Conservation (phyloP, 2,888 invertebrate genomes). For the Conchocele bisecta region DNA sequence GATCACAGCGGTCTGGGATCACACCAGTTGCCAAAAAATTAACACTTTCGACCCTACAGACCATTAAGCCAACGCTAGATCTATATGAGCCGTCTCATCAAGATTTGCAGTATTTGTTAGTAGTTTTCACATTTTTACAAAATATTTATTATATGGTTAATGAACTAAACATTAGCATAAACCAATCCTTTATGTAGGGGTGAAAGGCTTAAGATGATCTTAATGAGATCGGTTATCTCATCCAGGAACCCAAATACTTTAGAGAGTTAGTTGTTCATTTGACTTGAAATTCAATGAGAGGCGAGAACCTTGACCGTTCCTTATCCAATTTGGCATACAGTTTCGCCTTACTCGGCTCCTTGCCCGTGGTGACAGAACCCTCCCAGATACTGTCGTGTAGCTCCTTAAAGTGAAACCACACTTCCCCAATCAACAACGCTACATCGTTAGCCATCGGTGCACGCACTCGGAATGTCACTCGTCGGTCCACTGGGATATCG, state of each 20-base stretch:
- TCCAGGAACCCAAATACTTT: not conserved
- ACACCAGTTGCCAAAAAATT: too few species aligned
- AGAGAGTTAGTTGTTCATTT: constrained; percentile 46
- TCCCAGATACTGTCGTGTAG: constrained; percentile 75
- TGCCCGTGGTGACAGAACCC: constrained; percentile 71
- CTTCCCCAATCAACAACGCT: constrained; percentile 76
- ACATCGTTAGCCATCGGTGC: constrained; percentile 77
- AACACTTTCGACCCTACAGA: too few species aligned
- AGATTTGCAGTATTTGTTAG: too few species aligned
- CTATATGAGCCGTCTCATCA: too few species aligned
- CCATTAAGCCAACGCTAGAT: too few species aligned
- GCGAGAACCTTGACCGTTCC: constrained; percentile 73
- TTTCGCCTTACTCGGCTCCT: constrained; percentile 66
- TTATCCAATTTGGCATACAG: constrained; percentile 73
- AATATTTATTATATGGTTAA: too few species aligned
- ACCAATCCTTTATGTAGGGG: too few species aligned
- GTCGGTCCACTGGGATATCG: constrained; percentile 70
- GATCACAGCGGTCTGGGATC: too few species aligned
- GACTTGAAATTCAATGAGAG: constrained; percentile 75
- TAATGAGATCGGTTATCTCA: not conserved
- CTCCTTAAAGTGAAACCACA: constrained; percentile 78
- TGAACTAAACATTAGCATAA: too few species aligned
- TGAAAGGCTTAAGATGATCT: too few species aligned
- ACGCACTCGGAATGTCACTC: constrained; percentile 77
- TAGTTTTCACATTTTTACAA: too few species aligned